phyloP scores from a whole-genome alignment of 2,797 vertebrate species.

The Rhinella marina region DNA sequence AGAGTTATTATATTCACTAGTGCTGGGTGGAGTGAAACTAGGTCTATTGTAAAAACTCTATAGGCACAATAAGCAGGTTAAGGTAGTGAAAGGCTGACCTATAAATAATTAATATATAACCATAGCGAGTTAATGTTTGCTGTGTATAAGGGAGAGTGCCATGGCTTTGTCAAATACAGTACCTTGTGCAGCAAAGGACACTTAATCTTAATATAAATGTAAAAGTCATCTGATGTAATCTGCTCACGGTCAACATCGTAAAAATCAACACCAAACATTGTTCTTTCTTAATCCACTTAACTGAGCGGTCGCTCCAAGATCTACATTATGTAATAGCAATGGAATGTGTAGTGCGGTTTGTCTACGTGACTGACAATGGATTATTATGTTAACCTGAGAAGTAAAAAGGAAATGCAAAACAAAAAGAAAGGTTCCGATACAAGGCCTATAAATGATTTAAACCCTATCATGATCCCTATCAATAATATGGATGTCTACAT shows the following conservation, averaged over 20 bases:
- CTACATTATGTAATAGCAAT: constrained; percentile 29
- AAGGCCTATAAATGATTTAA: not conserved
- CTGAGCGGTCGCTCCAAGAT: constrained; percentile 47
- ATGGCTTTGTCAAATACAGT: constrained; percentile 31
- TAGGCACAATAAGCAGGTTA: constrained; percentile 10
- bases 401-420: constrained; percentile 10
- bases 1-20: not conserved
- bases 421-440: not conserved
- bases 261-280: constrained; percentile 45
- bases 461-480: not conserved
- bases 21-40: not conserved
- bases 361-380: constrained; percentile 37
- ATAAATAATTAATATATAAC: constrained; percentile 50
- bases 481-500: not conserved
- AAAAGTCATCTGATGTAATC: constrained; percentile 47
- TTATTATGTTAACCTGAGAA: not conserved
- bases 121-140: constrained; percentile 34
- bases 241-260: constrained; percentile 30
- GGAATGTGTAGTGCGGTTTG: constrained; percentile 32
- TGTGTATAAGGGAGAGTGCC: constrained; percentile 25
- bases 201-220: constrained; percentile 44
- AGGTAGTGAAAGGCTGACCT: constrained; percentile 34
- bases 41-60: constrained; percentile 21
- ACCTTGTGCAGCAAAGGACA: constrained; percentile 38
- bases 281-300: constrained; percentile 53